Percentiles rank a stretch among this genome's conserved stretches.
Conservation (phyloP, 2,113 vertebrate species). For the Azemiops feae region DNA sequence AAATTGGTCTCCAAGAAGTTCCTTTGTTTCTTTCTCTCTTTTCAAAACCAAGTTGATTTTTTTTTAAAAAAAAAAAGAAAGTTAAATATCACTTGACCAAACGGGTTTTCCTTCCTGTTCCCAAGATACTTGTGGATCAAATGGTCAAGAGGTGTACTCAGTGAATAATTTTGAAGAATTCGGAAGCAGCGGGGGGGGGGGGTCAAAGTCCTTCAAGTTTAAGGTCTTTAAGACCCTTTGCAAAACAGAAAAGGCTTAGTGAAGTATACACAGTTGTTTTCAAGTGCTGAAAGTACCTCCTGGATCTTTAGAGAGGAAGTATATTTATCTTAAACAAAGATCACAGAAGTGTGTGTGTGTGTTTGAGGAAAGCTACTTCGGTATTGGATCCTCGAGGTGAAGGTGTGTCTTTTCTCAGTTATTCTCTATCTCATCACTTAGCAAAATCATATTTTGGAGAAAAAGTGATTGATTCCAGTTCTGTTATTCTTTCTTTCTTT, state of each 20-base stretch:
- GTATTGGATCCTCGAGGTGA: neutral
- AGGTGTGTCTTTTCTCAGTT: neutral
- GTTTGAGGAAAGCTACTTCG: neutral
- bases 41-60: rapidly evolving
- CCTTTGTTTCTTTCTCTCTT: conserved; percentile 17
- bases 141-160: conserved; percentile 2
- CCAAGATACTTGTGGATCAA: conserved; percentile 34
- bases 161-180: neutral
- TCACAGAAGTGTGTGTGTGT: conserved; percentile 30
- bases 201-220: conserved; percentile 50
- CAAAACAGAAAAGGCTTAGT: neutral
- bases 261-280: conserved; percentile 25
- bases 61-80: conserved; percentile 16
- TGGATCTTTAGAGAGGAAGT: conserved; percentile 48
- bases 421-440: neutral
- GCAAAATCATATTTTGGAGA: neutral
- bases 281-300: conserved; percentile 38
- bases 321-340: conserved; percentile 15
- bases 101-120: conserved; percentile 49
- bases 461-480: neutral
- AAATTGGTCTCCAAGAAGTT: neutral
- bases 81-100: conserved; percentile 53
- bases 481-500: neutral
- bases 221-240: neutral
- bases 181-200: conserved; percentile 42